Evolutionary conservation across 1,140 invertebrate species (phyloP).

Genomic region (Solenopsis invicta): DNA sequence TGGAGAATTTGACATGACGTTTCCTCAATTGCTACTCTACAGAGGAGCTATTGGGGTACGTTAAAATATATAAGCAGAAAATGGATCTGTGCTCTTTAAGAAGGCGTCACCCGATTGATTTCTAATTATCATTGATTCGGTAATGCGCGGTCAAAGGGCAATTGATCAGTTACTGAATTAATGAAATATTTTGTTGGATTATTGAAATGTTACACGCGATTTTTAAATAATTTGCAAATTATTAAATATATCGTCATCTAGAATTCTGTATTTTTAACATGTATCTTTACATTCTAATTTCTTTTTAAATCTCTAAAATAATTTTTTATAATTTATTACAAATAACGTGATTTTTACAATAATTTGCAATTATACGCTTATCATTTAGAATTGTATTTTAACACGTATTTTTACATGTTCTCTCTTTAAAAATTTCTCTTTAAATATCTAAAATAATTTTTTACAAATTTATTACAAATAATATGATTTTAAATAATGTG

Average conservation of each 20-base stretch:
- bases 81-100: neutral
- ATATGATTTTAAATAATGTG: too few relatives aligned
- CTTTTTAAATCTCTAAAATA: too few relatives aligned
- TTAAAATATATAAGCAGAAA: neutral
- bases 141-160: neutral
- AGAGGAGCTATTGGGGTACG: neutral
- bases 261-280: neutral
- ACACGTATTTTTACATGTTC: too few relatives aligned
- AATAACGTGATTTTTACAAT: too few relatives aligned
- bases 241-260: neutral
- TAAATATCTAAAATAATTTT: neutral
- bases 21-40: constrained; percentile 21
- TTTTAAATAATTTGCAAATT: constrained; percentile 10
- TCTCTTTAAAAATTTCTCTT: neutral
- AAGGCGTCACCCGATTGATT: constrained; percentile 8
- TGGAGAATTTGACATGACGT: constrained; percentile 24
- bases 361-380: too few relatives aligned
- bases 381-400: too few relatives aligned
- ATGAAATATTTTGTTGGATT: neutral
- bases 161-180: neutral
- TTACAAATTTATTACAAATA: constrained; percentile 74
- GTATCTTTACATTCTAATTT: neutral
- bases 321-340: too few relatives aligned
- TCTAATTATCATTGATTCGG: constrained; percentile 24
- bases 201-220: neutral